These are phyloP conservation scores for Echeneis naucrates DNA, from an alignment of 2,797 vertebrate genomes.

Conservation along the genomic window DNA sequence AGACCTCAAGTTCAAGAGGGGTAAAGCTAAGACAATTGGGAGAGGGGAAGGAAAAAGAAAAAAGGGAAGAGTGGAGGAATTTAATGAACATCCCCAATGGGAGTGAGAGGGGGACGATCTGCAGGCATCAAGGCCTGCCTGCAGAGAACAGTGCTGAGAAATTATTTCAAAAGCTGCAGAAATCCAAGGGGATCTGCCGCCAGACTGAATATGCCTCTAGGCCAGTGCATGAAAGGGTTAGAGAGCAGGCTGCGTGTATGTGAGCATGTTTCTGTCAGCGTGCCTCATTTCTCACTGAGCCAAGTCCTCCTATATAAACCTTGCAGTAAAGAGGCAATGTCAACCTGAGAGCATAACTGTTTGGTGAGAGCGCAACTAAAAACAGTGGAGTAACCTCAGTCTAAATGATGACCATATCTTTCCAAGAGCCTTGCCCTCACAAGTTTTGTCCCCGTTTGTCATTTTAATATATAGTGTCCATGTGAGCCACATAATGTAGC, in stretches of 20 bases:
- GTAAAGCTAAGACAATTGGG: slow-evolving; percentile 71
- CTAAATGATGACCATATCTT: slow-evolving; percentile 50
- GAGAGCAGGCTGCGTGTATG: slow-evolving; percentile 64
- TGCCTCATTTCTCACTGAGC: slow-evolving; percentile 65
- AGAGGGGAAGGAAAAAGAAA: slow-evolving; percentile 38
- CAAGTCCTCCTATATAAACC: slow-evolving; percentile 64
- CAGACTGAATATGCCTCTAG: slow-evolving; percentile 81
- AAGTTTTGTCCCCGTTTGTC: slow-evolving; percentile 47
- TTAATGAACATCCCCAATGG: slow-evolving; percentile 85
- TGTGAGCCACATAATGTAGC: slow-evolving; percentile 62
- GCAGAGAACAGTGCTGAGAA: slow-evolving; percentile 73
- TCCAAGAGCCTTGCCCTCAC: slow-evolving; percentile 56
- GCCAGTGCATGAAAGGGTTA: slow-evolving; percentile 77
- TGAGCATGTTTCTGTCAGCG: slow-evolving; percentile 64
- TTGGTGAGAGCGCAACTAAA: slow-evolving; percentile 57
- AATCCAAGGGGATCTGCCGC: slow-evolving; percentile 81
- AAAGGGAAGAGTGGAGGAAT: slow-evolving; percentile 73
- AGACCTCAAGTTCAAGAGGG: slow-evolving; percentile 65
- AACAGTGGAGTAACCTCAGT: slow-evolving; percentile 54
- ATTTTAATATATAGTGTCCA: slow-evolving; percentile 69
- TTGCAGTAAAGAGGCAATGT: slow-evolving; percentile 65
- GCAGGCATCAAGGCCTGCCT: slow-evolving; percentile 76
- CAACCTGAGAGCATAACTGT: slow-evolving; percentile 73
- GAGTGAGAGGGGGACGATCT: slow-evolving; percentile 72
- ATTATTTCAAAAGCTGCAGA: slow-evolving; percentile 83